Conservation (phyloP, 2,113 vertebrate genomes). For the Melierax canorus region DNA sequence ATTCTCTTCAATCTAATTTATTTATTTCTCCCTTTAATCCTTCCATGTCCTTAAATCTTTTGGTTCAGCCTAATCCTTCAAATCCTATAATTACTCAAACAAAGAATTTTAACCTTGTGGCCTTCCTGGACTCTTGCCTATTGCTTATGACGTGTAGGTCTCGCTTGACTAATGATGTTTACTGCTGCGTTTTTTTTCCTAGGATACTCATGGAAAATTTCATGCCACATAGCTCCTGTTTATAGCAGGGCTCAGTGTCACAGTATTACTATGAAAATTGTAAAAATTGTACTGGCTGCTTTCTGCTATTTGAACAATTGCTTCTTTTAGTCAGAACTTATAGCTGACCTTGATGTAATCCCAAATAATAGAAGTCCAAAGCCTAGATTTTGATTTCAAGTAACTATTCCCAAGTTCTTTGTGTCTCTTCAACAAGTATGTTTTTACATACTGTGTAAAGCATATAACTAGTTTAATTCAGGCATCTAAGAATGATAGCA, state of each 20-base stretch:
- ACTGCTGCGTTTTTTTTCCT: constrained; percentile 13
- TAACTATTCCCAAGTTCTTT: background rate
- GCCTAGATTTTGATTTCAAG: background rate
- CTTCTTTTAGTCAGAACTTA: background rate
- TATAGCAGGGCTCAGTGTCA: background rate
- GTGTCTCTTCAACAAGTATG: background rate
- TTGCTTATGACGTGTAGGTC: constrained; percentile 21
- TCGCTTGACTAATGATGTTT: constrained; percentile 50
- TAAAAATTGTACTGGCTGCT: background rate
- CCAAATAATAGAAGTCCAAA: background rate
- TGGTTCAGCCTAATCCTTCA: constrained; percentile 52
- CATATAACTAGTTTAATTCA: background rate
- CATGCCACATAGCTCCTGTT: background rate
- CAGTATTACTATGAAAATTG: background rate
- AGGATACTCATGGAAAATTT: constrained; percentile 14
- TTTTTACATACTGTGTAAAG: background rate
- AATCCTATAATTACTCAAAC: constrained; percentile 62
- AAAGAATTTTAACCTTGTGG: constrained; percentile 63
- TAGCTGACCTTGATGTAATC: background rate
- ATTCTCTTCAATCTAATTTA: constrained; percentile 11
- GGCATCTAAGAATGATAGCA: background rate
- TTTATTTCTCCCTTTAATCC: constrained; percentile 54
- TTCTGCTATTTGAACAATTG: background rate
- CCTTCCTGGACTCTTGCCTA: constrained; percentile 43
- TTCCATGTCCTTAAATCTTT: constrained; percentile 39